Percentiles rank a stretch among this genome's conserved stretches.
Conservation (phyloP, 2,888 invertebrate species). For the Arenicola marina region DNA sequence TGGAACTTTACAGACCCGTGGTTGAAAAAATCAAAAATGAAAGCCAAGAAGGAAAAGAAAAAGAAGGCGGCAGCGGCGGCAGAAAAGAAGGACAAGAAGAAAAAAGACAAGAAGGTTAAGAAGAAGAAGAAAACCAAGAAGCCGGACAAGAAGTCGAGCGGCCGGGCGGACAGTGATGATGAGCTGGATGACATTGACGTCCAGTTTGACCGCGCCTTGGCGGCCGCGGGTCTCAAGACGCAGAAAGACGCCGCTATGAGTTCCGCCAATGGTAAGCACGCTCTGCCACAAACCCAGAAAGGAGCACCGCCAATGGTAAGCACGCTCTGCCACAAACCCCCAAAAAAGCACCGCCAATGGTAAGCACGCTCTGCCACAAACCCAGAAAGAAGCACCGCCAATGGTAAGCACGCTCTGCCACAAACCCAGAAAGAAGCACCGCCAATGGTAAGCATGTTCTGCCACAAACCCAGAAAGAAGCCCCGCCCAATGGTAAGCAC, state of each 20-base stretch:
- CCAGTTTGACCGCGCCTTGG: conserved; percentile 48
- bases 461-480: too few relatives aligned
- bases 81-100: conserved; percentile 57
- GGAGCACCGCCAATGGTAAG: too few relatives aligned
- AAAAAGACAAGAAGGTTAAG: conserved; percentile 50
- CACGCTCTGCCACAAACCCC: too few relatives aligned
- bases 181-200: conserved; percentile 31
- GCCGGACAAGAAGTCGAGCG: conserved; percentile 37
- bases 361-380: too few relatives aligned
- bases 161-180: conserved; percentile 19
- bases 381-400: too few relatives aligned
- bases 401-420: too few relatives aligned
- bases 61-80: conserved; percentile 44
- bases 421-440: too few relatives aligned
- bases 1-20: conserved; percentile 79
- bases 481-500: too few relatives aligned
- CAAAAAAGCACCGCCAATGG: too few relatives aligned
- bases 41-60: conserved; percentile 67
- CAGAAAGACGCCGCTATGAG: background rate
- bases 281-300: too few relatives aligned
- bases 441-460: too few relatives aligned
- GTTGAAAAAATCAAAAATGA: conserved; percentile 63
- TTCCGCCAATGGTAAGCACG: too few relatives aligned
- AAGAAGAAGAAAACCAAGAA: conserved; percentile 65
- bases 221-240: conserved; percentile 39